These are phyloP conservation scores for Pituophis catenifer DNA, from an alignment of 2,113 vertebrate genomes.

Conservation along the genomic window DNA sequence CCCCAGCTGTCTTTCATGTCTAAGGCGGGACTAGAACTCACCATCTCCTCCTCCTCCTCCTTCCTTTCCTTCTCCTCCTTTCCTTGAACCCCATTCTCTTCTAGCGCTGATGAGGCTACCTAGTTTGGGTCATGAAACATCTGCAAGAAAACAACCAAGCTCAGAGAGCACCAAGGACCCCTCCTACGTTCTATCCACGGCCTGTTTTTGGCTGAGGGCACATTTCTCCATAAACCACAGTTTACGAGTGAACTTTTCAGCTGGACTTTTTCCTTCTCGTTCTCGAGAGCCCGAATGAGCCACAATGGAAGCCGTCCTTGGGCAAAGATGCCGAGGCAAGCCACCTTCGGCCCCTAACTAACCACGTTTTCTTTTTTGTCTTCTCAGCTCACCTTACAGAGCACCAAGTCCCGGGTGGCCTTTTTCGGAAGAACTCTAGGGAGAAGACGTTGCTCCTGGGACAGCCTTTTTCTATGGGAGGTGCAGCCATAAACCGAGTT, in stretches of 20 bases:
- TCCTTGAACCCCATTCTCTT: too few species aligned
- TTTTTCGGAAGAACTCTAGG: conserved; percentile 94
- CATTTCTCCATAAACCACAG: not conserved
- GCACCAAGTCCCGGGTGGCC: conserved; percentile 92
- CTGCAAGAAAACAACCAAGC: too few species aligned
- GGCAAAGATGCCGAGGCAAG: not conserved
- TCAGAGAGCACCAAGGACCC: too few species aligned
- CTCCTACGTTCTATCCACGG: not conserved
- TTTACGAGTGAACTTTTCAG: not conserved
- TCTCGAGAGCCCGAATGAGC: not conserved
- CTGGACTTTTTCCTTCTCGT: not conserved
- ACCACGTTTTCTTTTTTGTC: not conserved
- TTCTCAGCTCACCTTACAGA: conserved; percentile 92
- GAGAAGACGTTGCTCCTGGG: not conserved
- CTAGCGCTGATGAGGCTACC: too few species aligned
- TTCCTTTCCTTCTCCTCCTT: too few species aligned
- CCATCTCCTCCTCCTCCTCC: too few species aligned
- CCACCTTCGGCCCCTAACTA: not conserved
- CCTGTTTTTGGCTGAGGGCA: not conserved
- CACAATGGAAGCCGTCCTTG: not conserved
- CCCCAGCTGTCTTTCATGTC: too few species aligned
- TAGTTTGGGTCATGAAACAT: too few species aligned
- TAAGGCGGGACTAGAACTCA: too few species aligned
- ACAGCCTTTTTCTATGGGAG: not conserved
- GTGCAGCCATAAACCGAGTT: not conserved